These are phyloP conservation scores for Eleutherodactylus coqui DNA, from an alignment of 2,797 vertebrate genomes.

Conservation along the genomic window DNA sequence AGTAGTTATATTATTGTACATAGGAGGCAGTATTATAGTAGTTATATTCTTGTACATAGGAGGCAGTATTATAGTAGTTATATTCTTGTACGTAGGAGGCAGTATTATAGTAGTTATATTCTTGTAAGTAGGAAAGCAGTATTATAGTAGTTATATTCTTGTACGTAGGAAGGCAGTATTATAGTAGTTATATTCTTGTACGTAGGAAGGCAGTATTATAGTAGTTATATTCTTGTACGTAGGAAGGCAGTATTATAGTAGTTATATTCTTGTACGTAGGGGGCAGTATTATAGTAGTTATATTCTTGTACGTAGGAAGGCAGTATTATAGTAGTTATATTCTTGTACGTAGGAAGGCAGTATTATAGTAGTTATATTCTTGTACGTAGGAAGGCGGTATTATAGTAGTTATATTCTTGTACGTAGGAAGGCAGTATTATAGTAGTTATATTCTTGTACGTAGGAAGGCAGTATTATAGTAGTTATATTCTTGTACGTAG, in stretches of 20 bases:
- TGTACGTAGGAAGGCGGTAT: too few species aligned
- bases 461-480: too few species aligned
- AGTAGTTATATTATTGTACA: too few species aligned
- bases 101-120: constrained; percentile 11
- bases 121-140: too few species aligned
- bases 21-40: constrained; percentile 8
- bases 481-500: too few species aligned
- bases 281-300: not conserved
- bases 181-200: not conserved
- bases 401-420: too few species aligned
- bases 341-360: too few species aligned
- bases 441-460: too few species aligned
- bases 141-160: constrained; percentile 6
- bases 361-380: too few species aligned
- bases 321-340: too few species aligned
- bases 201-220: constrained; percentile 5
- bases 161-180: not conserved
- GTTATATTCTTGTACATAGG: constrained; percentile 15
- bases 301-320: constrained; percentile 2
- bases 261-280: constrained; percentile 17
- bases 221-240: constrained; percentile 10
- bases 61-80: not conserved
- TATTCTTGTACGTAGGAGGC: not conserved
- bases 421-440: too few species aligned
- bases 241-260: constrained; percentile 16